phyloP scores from a whole-genome alignment of 2,797 vertebrate species.

The Antrozous pallidus region DNA sequence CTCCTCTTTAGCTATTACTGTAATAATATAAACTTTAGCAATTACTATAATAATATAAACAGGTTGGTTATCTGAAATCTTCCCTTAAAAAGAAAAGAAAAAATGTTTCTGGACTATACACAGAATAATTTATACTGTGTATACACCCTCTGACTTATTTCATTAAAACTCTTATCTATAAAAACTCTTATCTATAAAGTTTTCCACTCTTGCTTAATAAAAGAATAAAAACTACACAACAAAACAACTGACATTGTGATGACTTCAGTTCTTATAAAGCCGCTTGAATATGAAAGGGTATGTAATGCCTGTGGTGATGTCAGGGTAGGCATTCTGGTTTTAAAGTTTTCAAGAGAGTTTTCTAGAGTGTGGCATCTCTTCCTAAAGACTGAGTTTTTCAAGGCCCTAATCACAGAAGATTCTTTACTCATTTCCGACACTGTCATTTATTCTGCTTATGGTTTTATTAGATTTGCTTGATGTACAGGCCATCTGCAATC shows the following conservation, averaged over 20 bases:
- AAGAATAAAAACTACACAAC: slow-evolving; percentile 29
- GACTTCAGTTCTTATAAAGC: not conserved
- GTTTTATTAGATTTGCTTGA: slow-evolving; percentile 9
- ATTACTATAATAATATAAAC: not conserved
- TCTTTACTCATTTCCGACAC: not conserved
- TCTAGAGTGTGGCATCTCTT: not conserved
- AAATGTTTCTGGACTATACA: not conserved
- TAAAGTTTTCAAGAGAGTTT: not conserved
- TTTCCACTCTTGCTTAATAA: not conserved
- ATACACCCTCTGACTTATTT: slow-evolving; percentile 29
- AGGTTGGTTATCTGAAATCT: not conserved
- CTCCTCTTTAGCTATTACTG: not conserved
- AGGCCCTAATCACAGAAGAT: not conserved
- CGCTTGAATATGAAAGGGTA: not conserved
- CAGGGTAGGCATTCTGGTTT: not conserved
- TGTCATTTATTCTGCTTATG: not conserved
- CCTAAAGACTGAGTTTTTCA: not conserved
- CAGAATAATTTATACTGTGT: not conserved
- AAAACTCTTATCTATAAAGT: not conserved
- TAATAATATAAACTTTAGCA: not conserved
- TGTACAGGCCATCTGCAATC: not conserved
- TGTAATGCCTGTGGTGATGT: not conserved
- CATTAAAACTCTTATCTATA: not conserved
- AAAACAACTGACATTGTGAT: not conserved
- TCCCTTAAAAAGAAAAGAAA: not conserved